Percentiles rank a stretch among this genome's conserved stretches.
phyloP scores from a whole-genome alignment of 2,888 invertebrate genomes.

The Eudasyphora cyanicolor region DNA sequence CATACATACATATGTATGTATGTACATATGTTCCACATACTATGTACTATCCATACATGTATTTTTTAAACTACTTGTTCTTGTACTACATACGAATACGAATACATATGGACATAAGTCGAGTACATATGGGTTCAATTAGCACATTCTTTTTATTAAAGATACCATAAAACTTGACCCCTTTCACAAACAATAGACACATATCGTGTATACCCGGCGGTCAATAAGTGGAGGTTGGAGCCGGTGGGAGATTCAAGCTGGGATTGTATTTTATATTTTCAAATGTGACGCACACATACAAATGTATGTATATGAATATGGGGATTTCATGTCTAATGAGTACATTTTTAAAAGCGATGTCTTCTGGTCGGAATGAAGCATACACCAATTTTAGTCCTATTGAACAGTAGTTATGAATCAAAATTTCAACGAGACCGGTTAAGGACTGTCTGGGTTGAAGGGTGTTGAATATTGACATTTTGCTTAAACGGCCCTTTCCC shows the following conservation, averaged over 20 bases:
- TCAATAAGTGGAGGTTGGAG: neutral
- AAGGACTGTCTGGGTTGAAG: too few species aligned
- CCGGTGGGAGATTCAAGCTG: neutral
- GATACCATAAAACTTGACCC: constrained; percentile 34
- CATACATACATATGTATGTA: neutral
- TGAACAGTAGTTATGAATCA: too few species aligned
- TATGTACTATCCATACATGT: neutral
- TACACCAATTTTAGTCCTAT: too few species aligned
- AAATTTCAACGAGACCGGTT: too few species aligned
- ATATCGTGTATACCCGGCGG: neutral
- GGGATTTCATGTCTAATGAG: too few species aligned
- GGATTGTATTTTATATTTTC: neutral
- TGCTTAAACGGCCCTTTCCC: too few species aligned
- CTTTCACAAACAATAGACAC: constrained; percentile 2
- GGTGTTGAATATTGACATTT: too few species aligned
- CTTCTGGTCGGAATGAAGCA: too few species aligned
- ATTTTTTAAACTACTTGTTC: neutral
- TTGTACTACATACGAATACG: neutral
- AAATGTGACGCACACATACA: neutral
- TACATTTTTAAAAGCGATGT: too few species aligned
- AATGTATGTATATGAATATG: constrained; percentile 6
- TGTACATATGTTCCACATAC: too few species aligned
- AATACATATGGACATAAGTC: too few species aligned
- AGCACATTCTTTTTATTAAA: constrained; percentile 2
- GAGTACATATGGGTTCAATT: neutral